Base-by-base conservation (phyloP, 1,140 invertebrate species). In the Oreohelix idahoensis region DNA sequence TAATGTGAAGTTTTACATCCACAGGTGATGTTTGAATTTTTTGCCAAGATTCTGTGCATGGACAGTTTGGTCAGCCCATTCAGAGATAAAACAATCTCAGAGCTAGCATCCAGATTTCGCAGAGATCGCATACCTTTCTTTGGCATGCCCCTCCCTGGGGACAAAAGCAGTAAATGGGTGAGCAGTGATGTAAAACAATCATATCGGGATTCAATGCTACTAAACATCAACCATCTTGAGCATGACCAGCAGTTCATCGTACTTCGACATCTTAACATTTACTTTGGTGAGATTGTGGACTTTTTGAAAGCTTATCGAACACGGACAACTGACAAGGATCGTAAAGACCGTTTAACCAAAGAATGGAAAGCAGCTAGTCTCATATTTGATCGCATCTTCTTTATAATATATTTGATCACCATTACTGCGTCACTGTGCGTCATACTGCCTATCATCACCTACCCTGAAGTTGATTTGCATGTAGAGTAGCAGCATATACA, bases 331-430 rank as follows among this genome's bases (percentile, higher is more conserved):
- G 90, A 92, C 38, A 92, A 92, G 84, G 92, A 93, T 79, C 84
- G 85, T n/a, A 89, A 88, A 58, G 91, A 91, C 29, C 91, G 91
- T 79, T 84, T 91, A 32, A 88, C 89, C 11, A 90, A 87, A 38
- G 92, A 93, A 79, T 93, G 93, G 93, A 90, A 92, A 84, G 89
- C 90, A 23, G 87, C 92, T 17, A 92, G 91, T 0, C 85, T 93
- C 11, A 89, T 92, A 74, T 88, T 93, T 75, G 93, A 93, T 85
- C 83, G 93, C 71, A 89, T 93, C 38, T 92, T 93, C 78, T 93
- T 93, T 87, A 87, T 91, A 73, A 81, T 92, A 35, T 93, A 93
- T 81, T 70, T 93, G 35, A 85, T 88, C n/a, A 89, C 91, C 17
- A 92, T 93, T 38, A 87, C 91, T 32, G 89, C 92, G 26, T 93